phyloP scores from a whole-genome alignment of 2,113 vertebrate species.

The Cairina moschata region DNA sequence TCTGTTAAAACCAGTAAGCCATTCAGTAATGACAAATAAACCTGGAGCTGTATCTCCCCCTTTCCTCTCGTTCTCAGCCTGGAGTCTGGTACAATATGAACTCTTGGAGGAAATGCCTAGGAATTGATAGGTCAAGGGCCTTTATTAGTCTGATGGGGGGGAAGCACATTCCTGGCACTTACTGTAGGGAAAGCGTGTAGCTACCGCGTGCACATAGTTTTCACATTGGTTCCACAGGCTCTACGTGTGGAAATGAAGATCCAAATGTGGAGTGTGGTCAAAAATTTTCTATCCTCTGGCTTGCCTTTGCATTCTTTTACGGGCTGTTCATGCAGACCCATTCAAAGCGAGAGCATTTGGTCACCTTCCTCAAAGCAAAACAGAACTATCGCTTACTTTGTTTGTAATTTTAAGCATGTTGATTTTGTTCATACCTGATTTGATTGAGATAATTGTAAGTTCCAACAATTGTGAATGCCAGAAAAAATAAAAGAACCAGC shows the following conservation, averaged over 20 bases:
- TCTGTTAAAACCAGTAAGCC: slow-evolving; percentile 80
- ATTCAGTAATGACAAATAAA: slow-evolving; percentile 83
- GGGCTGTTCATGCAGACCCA: background rate
- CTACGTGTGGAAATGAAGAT: background rate
- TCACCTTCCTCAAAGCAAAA: background rate
- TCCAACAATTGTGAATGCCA: background rate
- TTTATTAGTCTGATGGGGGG: slow-evolving; percentile 64
- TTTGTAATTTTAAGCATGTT: background rate
- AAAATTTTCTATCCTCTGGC: background rate
- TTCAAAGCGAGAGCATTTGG: background rate
- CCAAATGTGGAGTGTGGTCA: background rate
- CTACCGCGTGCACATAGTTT: background rate
- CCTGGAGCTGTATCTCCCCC: slow-evolving; percentile 64
- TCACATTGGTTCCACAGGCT: background rate
- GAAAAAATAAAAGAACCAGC: slow-evolving; percentile 2
- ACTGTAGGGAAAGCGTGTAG: background rate
- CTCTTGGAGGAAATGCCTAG: slow-evolving; percentile 84
- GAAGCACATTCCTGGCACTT: slow-evolving; percentile 58
- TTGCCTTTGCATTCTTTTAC: background rate
- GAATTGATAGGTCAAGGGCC: slow-evolving; percentile 83
- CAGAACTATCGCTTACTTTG: background rate
- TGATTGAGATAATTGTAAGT: background rate
- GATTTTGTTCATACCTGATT: slow-evolving; percentile 26
- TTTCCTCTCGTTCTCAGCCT: slow-evolving; percentile 65
- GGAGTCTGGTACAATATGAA: slow-evolving; percentile 69